Base-by-base conservation (phyloP, 2,113 vertebrate species). In the Lanius ludovicianus region DNA sequence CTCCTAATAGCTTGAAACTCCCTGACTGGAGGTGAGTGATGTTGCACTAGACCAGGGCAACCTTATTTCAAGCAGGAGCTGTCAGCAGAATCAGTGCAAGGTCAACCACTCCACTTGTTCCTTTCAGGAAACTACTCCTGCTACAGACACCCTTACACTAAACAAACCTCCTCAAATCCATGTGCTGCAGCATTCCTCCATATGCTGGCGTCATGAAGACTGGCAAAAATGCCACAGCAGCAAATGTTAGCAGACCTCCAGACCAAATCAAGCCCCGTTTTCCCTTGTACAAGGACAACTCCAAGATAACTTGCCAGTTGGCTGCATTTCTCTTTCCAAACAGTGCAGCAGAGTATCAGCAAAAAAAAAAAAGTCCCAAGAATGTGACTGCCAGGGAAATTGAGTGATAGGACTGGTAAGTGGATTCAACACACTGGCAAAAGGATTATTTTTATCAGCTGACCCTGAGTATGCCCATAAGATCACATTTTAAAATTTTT, bases 201-300 rank as follows among this genome's bases (percentile, higher is more conserved):
- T 74, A 56, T 0, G 0, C 88, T 92, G 95, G 95, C 71, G n/a
- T 93, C 95, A 86, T 42, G 60, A 86, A 89, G 79, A 49, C 95
- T 94, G 88, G 88, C 90, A 94, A 92, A 96, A 92, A 81, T 87
- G 93, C 95, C 93, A 90, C 89, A 83, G 90, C 95, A 96, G 96
- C 88, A 96, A 83, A 93, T 78, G 64, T 75, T 75, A 94, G 85
- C 69, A 88, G 90, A 31, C n/a, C 84, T 89, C n/a, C 68, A 94
- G 93, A 93, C 68, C 92, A 94, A 90, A 90, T 46, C 93, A 81
- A 95, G 83, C 69, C 42, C 78, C 67, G 65, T 95, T 96, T 93
- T 95, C 90, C 88, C 60, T 59, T 59, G 47, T 64, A 70, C 93
- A 92, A 96, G 89, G 93, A 90, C 93, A 92, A 93, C 18, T 94